Conservation (phyloP, 2,797 vertebrate species). For the Gouania willdenowi region DNA sequence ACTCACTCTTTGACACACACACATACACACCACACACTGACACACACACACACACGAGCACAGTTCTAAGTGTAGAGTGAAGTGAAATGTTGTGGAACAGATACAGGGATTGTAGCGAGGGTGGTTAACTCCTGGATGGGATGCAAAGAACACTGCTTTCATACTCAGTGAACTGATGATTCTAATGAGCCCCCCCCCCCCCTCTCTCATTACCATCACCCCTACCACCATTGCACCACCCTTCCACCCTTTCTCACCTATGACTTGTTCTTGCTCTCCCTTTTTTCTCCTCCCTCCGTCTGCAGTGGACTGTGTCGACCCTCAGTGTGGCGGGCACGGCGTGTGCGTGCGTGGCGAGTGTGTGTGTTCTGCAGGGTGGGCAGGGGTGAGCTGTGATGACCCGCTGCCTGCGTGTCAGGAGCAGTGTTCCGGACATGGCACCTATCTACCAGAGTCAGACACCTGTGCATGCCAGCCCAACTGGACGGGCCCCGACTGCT, state of each 20-base stretch:
- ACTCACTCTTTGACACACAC: slow-evolving; percentile 14
- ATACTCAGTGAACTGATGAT: slow-evolving; percentile 70
- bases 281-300: slow-evolving; percentile 7
- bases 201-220: not conserved
- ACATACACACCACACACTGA: slow-evolving; percentile 18
- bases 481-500: slow-evolving; percentile 92
- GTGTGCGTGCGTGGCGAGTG: slow-evolving; percentile 91
- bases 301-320: slow-evolving; percentile 89
- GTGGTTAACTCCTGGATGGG: slow-evolving; percentile 74
- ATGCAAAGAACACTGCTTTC: slow-evolving; percentile 77
- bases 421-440: slow-evolving; percentile 91
- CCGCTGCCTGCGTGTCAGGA: slow-evolving; percentile 89
- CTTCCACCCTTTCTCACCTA: slow-evolving; percentile 24
- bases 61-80: slow-evolving; percentile 73
- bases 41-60: slow-evolving; percentile 17
- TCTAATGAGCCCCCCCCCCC: slow-evolving; percentile 58
- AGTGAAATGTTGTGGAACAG: slow-evolving; percentile 76
- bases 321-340: slow-evolving; percentile 86
- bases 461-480: slow-evolving; percentile 89
- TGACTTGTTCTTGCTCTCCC: slow-evolving; percentile 24
- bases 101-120: slow-evolving; percentile 69
- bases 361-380: slow-evolving; percentile 90
- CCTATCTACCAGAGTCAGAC: slow-evolving; percentile 85
- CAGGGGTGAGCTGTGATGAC: slow-evolving; percentile 85
- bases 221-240: not conserved